Base-by-base conservation (phyloP, 2,888 invertebrate genomes). In the Drosophila lacicola region DNA sequence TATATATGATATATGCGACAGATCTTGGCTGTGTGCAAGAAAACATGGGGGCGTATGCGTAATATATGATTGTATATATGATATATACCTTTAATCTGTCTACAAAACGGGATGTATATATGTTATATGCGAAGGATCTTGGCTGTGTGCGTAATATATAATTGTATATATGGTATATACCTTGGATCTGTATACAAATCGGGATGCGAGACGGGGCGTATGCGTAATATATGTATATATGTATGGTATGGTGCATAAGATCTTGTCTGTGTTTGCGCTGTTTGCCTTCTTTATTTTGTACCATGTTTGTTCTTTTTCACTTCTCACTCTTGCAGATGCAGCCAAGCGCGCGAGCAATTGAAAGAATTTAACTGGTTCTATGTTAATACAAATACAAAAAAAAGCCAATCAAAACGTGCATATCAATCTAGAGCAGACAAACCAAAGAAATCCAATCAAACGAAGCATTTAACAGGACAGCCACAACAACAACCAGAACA, bases 291-390 rank as follows among this genome's bases (percentile, higher is more conserved):
- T 77, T 68, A 67, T 65, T 78, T 61, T 67, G 78, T 79, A 68
- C 60, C 61, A 78, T 69, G 56, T 74, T 70, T 76, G 49, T 79
- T 77, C 70, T 79, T 54, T 82, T 65, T 70, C 60, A 80, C 39
- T 64, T 80, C 45, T 80, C 83, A 65, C 88, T 89, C 85, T 89
- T 84, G 41, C 86, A 84, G 89, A 74, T 89, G 88, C 87, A 54
- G 76, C 62, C 55, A 76, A 29, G 29, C 29, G 29, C 1, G 29
- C 29, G 29, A 29, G 29, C 29, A 29, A 78, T 67, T 55, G 36
- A 45, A 70, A 54, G 69, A 72, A 61, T 78, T 78, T 78, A 70
- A 63, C 61, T n/a, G n/a, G n/a, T n/a, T n/a, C n/a, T n/a, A n/a
- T n/a, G n/a, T n/a, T n/a, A n/a, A n/a, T n/a, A 62, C 34, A 53